Base-by-base conservation (phyloP, 53 echinoderm and acorn worm species). In the Patiria pectinifera region DNA sequence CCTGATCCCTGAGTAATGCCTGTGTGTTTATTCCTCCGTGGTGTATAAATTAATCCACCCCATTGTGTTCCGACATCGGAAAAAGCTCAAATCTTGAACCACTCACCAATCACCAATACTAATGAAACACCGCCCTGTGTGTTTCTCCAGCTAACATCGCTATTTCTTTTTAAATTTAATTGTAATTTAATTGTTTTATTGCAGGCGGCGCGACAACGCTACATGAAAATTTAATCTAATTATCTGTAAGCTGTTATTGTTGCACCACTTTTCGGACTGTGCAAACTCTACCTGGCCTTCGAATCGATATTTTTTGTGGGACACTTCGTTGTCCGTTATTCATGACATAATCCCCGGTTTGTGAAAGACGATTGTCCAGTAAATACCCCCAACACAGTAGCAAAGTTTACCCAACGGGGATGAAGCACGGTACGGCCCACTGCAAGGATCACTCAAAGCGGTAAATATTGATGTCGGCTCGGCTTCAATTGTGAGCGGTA, bases 331-430 rank as follows among this genome's bases (percentile, higher is more conserved):
- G 74, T 74, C 82, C 7, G 53, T 82, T 82, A 82, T 82, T 82
- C 59, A 45, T 7, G 58, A 45, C 48, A 2, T 81, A 78, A 78
- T 15, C 81, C 81, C 16, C 48, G 53, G 2, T 82, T 82, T 58
- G 82, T 82, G 2, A 13, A 23, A 59, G 22, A 14, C 82, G 24
- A 82, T 82, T 82, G 59, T 59, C 82, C 59, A 11, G 82, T 79
- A 15, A 21, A 80, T 14, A 16, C 2, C 82, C 12, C 53, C 22
- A 59, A 58, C 45, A 82, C 45, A 44, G 45, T 46, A 19, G 49
- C 81, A 35, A 4, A 82, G 82, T 82, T 82, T 48, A 48, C 53
- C 59, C 82, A 82, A 82, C 46, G 80, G 10, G 25, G 77, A 76
- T 11, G 26, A 35, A 18, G 16, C 11, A 2, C 6, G 46, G 6